These are phyloP conservation scores for Rhinella marina DNA, from an alignment of 2,797 vertebrate genomes.

Conservation along the genomic window DNA sequence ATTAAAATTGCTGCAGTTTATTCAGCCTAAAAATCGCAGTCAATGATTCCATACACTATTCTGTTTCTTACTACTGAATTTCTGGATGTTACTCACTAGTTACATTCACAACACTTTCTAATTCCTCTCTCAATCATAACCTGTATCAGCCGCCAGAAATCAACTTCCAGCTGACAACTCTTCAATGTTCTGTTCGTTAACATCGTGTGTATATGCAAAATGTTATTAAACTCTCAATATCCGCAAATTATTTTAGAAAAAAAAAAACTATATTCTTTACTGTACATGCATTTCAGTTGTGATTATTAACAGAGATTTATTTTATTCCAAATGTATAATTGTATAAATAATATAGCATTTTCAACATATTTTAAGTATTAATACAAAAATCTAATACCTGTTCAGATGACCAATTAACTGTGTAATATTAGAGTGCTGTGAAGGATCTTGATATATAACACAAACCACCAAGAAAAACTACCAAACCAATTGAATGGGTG, in stretches of 20 bases:
- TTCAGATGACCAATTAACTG: conserved; percentile 56
- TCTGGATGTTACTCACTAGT: no score
- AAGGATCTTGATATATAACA: conserved; percentile 26
- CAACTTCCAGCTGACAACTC: background rate
- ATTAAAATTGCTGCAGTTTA: background rate
- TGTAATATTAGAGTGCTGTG: conserved; percentile 44
- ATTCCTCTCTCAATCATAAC: background rate
- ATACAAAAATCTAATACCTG: conserved; percentile 40
- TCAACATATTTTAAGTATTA: conserved; percentile 59
- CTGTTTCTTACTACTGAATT: conserved; percentile 11
- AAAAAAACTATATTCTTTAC: conserved; percentile 54
- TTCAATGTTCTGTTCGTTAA: background rate
- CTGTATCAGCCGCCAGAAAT: background rate
- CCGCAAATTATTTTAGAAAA: conserved; percentile 43
- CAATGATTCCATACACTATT: background rate
- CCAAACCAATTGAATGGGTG: background rate
- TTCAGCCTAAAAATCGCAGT: background rate
- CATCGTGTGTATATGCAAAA: conserved; percentile 39
- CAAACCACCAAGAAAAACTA: background rate
- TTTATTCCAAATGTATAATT: conserved; percentile 57
- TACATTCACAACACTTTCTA: background rate
- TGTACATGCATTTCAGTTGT: conserved; percentile 56
- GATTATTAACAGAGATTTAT: conserved; percentile 58
- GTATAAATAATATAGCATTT: conserved; percentile 56
- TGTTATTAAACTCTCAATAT: conserved; percentile 27